Percentiles rank a stretch among this genome's conserved stretches.
phyloP scores from a whole-genome alignment of 2,888 invertebrate genomes.

The Autographa gamma region DNA sequence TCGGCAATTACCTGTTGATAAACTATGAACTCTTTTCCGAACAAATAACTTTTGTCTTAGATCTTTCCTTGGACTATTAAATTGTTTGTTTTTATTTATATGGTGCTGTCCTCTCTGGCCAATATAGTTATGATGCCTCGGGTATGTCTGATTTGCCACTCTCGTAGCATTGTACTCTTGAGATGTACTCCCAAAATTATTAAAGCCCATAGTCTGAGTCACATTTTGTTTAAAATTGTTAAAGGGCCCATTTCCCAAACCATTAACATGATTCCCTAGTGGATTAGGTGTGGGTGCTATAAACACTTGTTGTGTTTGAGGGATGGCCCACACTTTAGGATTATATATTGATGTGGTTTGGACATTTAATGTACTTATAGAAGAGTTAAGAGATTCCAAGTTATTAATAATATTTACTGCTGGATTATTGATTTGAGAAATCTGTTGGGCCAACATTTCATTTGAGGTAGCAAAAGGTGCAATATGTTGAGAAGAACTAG shows the following conservation, averaged over 20 bases:
- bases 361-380: conserved; percentile 36
- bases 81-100: conserved; percentile 7
- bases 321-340: conserved; percentile 60
- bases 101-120: conserved; percentile 5
- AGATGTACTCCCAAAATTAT: conserved; percentile 20
- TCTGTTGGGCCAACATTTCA: conserved; percentile 18
- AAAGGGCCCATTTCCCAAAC: conserved; percentile 31
- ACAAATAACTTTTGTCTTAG: conserved; percentile 61
- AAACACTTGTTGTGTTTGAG: conserved; percentile 40
- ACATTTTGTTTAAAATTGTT: conserved; percentile 18
- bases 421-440: conserved; percentile 16
- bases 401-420: conserved; percentile 20
- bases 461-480: conserved; percentile 12
- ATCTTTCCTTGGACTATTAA: conserved; percentile 49
- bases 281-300: conserved; percentile 40
- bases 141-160: conserved; percentile 10
- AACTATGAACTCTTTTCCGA: conserved; percentile 48
- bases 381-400: conserved; percentile 30
- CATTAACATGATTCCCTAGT: conserved; percentile 45
- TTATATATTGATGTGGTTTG: conserved; percentile 44
- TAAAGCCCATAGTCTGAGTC: conserved; percentile 14
- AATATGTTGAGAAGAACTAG: conserved; percentile 15
- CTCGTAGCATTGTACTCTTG: background rate
- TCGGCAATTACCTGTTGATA: background rate
- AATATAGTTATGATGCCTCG: conserved; percentile 15